A percentile compares a stretch with the other conserved stretches of the same genome.
phyloP scores from a whole-genome alignment of 1,140 invertebrate species.

The Octopus sinensis region DNA sequence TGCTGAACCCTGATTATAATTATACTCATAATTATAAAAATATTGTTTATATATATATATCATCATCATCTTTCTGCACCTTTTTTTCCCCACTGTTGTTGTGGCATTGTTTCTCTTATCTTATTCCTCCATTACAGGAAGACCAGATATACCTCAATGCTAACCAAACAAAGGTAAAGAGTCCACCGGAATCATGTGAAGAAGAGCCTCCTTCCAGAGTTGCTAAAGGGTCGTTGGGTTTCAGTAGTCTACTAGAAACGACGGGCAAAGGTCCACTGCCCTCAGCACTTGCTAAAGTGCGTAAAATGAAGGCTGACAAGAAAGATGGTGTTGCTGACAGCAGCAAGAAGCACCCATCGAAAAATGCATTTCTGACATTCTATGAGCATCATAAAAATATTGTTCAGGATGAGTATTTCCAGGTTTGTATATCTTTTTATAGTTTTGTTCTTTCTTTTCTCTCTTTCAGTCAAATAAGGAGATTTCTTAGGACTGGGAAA shows the following conservation, averaged over 20 bases:
- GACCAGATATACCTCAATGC: not conserved
- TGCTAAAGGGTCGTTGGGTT: not conserved
- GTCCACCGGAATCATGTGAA: not conserved
- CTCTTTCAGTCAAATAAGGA: no score
- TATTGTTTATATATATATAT: no score
- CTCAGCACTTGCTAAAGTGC: conserved; percentile 16
- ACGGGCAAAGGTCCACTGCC: conserved; percentile 16
- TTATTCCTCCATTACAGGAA: conserved; percentile 3
- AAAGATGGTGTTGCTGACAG: conserved; percentile 26
- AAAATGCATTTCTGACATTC: conserved; percentile 51
- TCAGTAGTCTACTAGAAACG: not conserved
- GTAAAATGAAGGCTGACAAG: conserved; percentile 31
- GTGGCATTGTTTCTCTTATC: not conserved
- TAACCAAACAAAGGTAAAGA: not conserved
- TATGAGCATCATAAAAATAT: conserved; percentile 42
- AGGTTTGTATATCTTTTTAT: conserved; percentile 28
- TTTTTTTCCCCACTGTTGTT: no score
- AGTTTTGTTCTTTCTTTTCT: no score
- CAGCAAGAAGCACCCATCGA: not conserved
- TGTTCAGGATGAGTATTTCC: conserved; percentile 47
- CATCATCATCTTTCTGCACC: no score
- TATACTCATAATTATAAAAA: no score
- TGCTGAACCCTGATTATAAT: no score
- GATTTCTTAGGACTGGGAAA: no score
- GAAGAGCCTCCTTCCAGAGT: not conserved